phyloP scores from a whole-genome alignment of 2,113 vertebrate species.

The Turnix velox region DNA sequence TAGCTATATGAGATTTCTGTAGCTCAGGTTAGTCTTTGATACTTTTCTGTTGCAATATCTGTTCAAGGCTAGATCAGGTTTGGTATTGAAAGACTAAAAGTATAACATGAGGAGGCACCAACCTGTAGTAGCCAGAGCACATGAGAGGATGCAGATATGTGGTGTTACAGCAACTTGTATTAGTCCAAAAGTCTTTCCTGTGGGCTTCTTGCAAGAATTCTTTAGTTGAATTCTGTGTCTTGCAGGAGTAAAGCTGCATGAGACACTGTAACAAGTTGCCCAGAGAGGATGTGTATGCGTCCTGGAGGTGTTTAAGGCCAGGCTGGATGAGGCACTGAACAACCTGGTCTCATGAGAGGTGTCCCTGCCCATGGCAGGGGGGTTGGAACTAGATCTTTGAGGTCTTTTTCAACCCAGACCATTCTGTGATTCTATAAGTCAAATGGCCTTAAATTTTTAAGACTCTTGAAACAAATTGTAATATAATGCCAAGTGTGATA shows the following conservation, averaged over 20 bases:
- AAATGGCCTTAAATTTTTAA: no score
- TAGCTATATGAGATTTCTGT: not conserved
- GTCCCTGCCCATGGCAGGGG: no score
- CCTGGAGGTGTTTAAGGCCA: no score
- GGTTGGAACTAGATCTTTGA: no score
- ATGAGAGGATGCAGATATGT: not conserved
- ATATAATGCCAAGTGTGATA: not conserved
- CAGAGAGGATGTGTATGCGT: no score
- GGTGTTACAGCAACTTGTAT: not conserved
- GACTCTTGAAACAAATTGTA: no score
- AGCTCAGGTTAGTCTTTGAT: not conserved
- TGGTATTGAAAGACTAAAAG: not conserved
- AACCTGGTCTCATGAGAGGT: no score
- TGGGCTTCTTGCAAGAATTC: rapidly evolving
- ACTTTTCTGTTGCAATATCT: rapidly evolving
- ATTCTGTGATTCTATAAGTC: no score
- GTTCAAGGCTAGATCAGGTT: not conserved
- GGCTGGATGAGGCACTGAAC: no score
- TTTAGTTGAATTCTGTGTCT: not conserved
- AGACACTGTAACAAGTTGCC: no score
- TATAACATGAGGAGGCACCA: not conserved
- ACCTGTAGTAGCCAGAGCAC: not conserved
- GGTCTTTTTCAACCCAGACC: no score
- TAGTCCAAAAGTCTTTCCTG: not conserved
- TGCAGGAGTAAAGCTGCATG: not conserved